These are phyloP conservation scores for Rhinoraja longicauda DNA, from an alignment of 2,797 vertebrate genomes.

Conservation along the genomic window DNA sequence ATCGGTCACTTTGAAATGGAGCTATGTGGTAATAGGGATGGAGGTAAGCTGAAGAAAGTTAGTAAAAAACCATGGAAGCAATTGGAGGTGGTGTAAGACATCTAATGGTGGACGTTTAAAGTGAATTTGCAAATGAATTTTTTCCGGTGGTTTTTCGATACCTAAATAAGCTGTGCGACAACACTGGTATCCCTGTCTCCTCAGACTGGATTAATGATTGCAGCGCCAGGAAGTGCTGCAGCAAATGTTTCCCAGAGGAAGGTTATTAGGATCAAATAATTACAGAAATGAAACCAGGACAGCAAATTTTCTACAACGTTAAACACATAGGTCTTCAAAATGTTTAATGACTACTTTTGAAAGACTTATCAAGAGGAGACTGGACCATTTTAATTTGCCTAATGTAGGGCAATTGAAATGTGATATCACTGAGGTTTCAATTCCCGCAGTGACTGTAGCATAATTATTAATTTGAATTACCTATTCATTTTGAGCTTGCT, in stretches of 20 bases:
- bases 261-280: constrained; percentile 16
- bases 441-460: neutral
- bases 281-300: neutral
- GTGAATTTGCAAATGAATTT: neutral
- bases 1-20: neutral
- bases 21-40: neutral
- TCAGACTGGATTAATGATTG: neutral
- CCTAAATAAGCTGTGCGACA: neutral
- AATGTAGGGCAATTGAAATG: constrained; percentile 23
- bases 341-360: neutral
- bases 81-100: neutral
- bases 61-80: neutral
- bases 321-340: neutral
- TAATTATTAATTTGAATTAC: constrained; percentile 37
- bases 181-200: constrained; percentile 22
- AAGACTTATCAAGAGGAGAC: neutral
- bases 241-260: constrained; percentile 32
- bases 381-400: neutral
- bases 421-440: constrained; percentile 13
- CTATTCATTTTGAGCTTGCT: constrained; percentile 14
- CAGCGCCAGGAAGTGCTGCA: neutral
- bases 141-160: neutral
- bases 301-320: neutral
- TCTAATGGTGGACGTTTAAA: neutral
- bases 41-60: too few species aligned